Evolutionary conservation across 2,888 invertebrate genomes (phyloP), one percentile per base, ranked within the genome.

Genomic region (Ceraclea dissimilis): DNA sequence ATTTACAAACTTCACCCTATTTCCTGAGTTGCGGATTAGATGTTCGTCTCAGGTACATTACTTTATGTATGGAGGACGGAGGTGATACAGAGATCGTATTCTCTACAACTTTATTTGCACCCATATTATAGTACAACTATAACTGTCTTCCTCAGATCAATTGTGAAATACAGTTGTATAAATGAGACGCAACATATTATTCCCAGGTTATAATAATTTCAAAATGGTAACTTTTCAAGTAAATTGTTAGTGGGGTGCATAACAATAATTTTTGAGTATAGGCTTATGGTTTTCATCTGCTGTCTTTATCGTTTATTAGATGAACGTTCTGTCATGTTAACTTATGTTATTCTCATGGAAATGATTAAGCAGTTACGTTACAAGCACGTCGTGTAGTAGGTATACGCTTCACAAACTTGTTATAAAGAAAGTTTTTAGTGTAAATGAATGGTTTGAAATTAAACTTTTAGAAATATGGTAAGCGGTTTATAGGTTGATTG

Each of bases 1-100:
- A 39, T 39, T 39, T 39, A 39, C 39, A 39, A 39, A 39, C 39
- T 39, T 39, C 39, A 39, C 39, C 39, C 39, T 39, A 16, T 39
- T 39, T 39, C 39, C 39, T 13, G 39, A 39, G 16, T 39, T 39
- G 39, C 16, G 39, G 39, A 39, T 39, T 39, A 39, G 39, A n/a
- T 13, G 39, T 39, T 39, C 39, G 39, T 39, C 39, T 39, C 39
- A 39, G 39, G 39, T 39, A 39, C n/a, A 13, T 13, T 26, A 26
- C 26, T 26, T 26, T 26, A 26, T 39, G 13, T 39, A 39, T 13
- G 8, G n/a, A n/a, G n/a, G 4, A 39, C 39, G 13, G 4, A 39
- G 39, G 13, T 39, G n/a, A 39, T 8, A 39, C n/a, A 13, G 39
- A 39, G 16, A 39, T 39, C 39, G n/a, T 39, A 39, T 39, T 16